phyloP scores from a whole-genome alignment of 2,797 vertebrate species.

The Argentina silus region DNA sequence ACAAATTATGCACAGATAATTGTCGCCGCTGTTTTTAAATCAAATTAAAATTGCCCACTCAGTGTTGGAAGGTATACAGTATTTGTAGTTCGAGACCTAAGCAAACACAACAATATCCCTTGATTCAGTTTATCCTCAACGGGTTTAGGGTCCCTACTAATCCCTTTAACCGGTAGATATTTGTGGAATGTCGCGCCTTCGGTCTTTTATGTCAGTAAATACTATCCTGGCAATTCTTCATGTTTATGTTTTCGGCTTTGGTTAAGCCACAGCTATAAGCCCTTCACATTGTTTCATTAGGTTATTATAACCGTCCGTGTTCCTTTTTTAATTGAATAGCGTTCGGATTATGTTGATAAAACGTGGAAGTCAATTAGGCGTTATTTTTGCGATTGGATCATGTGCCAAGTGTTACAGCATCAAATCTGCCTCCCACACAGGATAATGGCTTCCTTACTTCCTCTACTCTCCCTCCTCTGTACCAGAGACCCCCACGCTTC shows the following conservation, averaged over 20 bases:
- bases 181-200: conserved; percentile 42
- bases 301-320: background rate
- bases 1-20: background rate
- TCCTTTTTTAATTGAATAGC: background rate
- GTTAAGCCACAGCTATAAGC: background rate
- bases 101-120: conserved; percentile 12
- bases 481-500: background rate
- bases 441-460: background rate
- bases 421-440: background rate
- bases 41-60: too few species aligned
- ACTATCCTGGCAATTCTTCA: background rate
- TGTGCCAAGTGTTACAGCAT: conserved; percentile 1
- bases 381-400: background rate
- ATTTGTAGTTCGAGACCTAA: background rate
- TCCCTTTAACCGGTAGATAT: conserved; percentile 54
- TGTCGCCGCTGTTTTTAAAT: too few species aligned
- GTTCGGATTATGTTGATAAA: background rate
- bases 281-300: background rate
- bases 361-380: background rate
- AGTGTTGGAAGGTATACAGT: background rate
- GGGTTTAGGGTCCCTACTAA: conserved; percentile 46
- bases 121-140: conserved; percentile 28
- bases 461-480: background rate
- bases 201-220: conserved; percentile 24
- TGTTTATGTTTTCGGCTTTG: background rate